Percentiles rank a stretch among this genome's conserved stretches.
Evolutionary conservation across 2,113 vertebrate species (phyloP).

Genomic region (Ochotona curzoniae): DNA sequence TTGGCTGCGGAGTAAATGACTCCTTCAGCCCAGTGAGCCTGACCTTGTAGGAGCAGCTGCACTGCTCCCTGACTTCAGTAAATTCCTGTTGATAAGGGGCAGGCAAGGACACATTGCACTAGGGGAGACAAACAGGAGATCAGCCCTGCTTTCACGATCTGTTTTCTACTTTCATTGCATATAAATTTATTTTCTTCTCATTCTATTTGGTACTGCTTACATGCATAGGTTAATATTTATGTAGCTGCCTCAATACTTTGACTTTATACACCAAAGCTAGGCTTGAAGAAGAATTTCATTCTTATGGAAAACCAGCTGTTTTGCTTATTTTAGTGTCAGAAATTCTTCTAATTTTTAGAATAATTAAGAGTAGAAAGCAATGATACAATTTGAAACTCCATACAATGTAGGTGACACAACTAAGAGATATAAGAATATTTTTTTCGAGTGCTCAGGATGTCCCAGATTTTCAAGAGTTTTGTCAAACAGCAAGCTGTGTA

Average conservation of each 20-base stretch:
- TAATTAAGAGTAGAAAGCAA: constrained; percentile 1
- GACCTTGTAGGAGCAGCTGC: no score
- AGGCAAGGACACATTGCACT: no score
- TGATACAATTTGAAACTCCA: neutral
- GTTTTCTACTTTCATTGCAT: no score
- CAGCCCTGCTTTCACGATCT: no score
- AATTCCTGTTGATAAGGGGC: no score
- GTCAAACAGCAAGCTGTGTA: neutral
- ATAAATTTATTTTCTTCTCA: no score
- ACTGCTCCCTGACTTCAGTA: no score
- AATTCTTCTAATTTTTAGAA: constrained; percentile 21
- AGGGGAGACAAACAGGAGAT: no score
- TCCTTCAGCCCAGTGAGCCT: no score
- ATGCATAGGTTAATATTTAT: no score
- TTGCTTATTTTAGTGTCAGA: neutral
- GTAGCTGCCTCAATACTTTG: neutral
- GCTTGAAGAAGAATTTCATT: neutral
- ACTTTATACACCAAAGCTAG: neutral
- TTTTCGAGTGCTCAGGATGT: neutral
- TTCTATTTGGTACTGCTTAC: no score
- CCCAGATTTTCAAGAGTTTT: neutral
- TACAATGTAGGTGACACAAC: neutral
- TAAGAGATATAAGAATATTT: neutral
- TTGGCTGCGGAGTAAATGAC: no score
- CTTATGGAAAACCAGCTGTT: neutral